These are phyloP conservation scores for Neolamprologus cancellatus DNA, from an alignment of 2,113 vertebrate genomes.

Conservation along the genomic window DNA sequence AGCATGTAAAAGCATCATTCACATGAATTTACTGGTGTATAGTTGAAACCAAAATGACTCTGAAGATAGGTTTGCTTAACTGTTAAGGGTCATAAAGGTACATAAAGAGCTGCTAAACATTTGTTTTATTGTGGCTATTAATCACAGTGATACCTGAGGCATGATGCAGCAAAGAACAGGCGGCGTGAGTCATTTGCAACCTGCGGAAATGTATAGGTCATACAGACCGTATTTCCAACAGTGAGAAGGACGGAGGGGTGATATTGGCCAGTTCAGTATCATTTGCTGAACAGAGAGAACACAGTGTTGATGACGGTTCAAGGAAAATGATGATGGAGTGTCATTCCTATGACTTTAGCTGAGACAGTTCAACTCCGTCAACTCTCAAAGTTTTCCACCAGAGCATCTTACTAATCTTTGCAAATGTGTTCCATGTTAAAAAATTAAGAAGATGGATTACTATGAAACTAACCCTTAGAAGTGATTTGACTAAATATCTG, in stretches of 20 bases:
- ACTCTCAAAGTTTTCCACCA: background rate
- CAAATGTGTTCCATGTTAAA: background rate
- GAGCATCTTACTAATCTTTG: background rate
- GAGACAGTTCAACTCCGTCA: background rate
- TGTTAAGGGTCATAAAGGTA: background rate
- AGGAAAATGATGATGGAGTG: background rate
- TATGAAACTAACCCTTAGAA: background rate
- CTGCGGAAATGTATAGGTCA: background rate
- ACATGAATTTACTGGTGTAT: background rate
- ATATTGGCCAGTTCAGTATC: slow-evolving; percentile 5
- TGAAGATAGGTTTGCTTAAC: background rate
- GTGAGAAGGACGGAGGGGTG: background rate
- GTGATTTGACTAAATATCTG: background rate
- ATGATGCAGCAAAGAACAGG: background rate
- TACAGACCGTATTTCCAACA: slow-evolving; percentile 4
- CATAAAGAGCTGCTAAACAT: background rate
- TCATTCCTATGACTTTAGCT: background rate
- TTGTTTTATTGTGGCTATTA: background rate
- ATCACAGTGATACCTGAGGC: background rate
- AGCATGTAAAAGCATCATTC: background rate
- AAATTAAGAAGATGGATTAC: background rate
- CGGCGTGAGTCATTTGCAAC: background rate
- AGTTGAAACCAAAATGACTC: background rate
- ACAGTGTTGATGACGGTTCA: background rate
- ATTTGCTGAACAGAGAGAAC: background rate